phyloP scores from a whole-genome alignment of 2,888 invertebrate species.

The Lobophora halterata region DNA sequence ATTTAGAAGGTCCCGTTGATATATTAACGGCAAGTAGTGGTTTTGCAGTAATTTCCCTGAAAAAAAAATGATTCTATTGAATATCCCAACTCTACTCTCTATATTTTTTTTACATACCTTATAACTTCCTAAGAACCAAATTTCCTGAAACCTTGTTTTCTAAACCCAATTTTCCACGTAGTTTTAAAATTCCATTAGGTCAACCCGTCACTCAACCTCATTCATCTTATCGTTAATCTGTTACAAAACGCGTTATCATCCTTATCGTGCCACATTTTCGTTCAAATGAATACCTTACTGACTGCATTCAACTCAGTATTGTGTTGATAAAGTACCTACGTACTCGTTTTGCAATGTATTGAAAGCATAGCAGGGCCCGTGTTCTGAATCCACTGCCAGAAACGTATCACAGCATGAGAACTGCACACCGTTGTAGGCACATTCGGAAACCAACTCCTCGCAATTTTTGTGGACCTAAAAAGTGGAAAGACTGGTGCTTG shows the following conservation, averaged over 20 bases:
- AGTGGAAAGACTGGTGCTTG: too few species aligned
- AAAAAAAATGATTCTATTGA: slow-evolving; percentile 3
- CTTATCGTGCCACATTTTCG: slow-evolving; percentile 16
- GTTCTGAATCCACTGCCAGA: slow-evolving; percentile 67
- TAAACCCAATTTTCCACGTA: too few species aligned
- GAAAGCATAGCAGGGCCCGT: slow-evolving; percentile 76
- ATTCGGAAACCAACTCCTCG: slow-evolving; percentile 62
- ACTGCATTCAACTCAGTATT: too few species aligned
- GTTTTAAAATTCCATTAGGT: slow-evolving; percentile 6
- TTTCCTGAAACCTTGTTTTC: too few species aligned
- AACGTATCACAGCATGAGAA: slow-evolving; percentile 78
- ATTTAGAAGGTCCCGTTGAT: slow-evolving; percentile 70
- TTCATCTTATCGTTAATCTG: slow-evolving; percentile 33
- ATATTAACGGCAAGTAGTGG: slow-evolving; percentile 60
- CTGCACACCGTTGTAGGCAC: slow-evolving; percentile 62
- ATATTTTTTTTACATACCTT: too few species aligned
- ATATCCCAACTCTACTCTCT: too few species aligned
- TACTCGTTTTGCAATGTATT: slow-evolving; percentile 77
- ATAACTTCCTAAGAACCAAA: too few species aligned
- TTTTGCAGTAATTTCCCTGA: slow-evolving; percentile 15
- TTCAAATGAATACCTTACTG: slow-evolving; percentile 3
- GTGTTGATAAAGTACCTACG: slow-evolving; percentile 16
- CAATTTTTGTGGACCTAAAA: slow-evolving; percentile 75
- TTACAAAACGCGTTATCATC: slow-evolving; percentile 18
- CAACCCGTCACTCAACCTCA: slow-evolving; percentile 12